Evolutionary conservation across 2,113 vertebrate species (phyloP).

Genomic region (Alethe castanea): DNA sequence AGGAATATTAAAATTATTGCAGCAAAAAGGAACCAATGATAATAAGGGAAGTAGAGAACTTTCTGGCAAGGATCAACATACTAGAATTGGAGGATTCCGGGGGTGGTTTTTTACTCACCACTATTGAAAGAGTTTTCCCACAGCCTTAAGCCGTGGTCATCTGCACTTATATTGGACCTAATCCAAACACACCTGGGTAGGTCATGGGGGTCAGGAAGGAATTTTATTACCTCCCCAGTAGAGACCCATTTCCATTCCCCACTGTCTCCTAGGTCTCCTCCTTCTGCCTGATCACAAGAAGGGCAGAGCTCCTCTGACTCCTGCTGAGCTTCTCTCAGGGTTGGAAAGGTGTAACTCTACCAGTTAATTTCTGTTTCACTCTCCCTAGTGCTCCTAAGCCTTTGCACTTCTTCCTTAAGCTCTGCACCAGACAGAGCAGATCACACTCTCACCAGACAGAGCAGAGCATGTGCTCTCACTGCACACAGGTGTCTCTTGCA

Average conservation of each 20-base stretch:
- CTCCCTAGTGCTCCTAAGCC: not conserved
- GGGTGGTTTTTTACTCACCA: no score
- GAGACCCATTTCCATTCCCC: not conserved
- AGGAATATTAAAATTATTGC: no score
- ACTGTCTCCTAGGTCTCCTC: not conserved
- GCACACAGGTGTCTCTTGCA: not conserved
- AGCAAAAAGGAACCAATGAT: no score
- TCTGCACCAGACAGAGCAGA: not conserved
- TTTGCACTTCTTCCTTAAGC: not conserved
- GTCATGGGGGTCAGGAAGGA: not conserved
- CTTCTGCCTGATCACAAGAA: not conserved
- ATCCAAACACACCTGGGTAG: not conserved
- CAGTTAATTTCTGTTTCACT: not conserved
- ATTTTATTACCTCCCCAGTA: not conserved
- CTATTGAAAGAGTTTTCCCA: no score
- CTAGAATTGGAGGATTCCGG: no score
- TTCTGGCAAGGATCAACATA: no score
- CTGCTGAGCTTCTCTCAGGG: not conserved
- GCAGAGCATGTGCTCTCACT: not conserved
- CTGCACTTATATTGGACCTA: no score
- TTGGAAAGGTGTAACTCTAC: not conserved
- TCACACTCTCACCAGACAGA: not conserved
- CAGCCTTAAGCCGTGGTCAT: no score
- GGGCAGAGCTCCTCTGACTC: not conserved
- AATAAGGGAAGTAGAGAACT: no score